These are phyloP conservation scores for Metalampra italica DNA, from an alignment of 2,888 invertebrate species.

Conservation along the genomic window DNA sequence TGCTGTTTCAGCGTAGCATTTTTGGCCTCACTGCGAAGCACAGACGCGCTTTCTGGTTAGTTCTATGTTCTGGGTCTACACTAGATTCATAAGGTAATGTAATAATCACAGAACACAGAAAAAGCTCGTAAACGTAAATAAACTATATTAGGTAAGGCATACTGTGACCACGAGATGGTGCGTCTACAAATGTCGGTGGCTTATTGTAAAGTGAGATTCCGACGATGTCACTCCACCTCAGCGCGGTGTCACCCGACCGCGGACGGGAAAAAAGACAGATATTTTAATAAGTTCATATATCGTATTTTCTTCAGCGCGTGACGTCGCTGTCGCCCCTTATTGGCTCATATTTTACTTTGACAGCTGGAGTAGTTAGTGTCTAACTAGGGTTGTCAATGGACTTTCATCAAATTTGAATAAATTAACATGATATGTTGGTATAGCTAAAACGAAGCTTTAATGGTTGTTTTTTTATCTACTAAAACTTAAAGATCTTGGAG, in stretches of 20 bases:
- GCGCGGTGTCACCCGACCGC: conserved; percentile 56
- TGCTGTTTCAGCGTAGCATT: no score
- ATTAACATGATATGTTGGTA: not conserved
- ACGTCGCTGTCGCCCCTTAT: conserved; percentile 70
- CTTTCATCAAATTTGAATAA: conserved; percentile 6
- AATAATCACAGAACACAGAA: no score
- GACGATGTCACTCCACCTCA: conserved; percentile 36
- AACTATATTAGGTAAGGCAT: no score
- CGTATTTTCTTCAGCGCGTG: conserved; percentile 61
- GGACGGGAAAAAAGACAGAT: conserved; percentile 65
- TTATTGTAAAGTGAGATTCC: conserved; percentile 18
- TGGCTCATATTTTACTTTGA: conserved; percentile 76
- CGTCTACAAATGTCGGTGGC: not conserved
- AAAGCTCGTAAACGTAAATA: no score
- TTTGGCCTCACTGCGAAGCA: no score
- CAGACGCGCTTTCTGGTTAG: no score
- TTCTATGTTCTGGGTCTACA: no score
- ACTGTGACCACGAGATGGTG: no score
- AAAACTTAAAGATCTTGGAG: no score
- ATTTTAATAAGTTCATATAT: conserved; percentile 76
- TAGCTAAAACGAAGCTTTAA: no score
- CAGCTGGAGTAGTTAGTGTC: conserved; percentile 44
- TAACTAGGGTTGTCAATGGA: conserved; percentile 42
- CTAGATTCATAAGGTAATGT: no score
- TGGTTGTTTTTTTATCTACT: no score